Conservation (phyloP, 2,797 vertebrate genomes). For the Pyrrhura leucotis region DNA sequence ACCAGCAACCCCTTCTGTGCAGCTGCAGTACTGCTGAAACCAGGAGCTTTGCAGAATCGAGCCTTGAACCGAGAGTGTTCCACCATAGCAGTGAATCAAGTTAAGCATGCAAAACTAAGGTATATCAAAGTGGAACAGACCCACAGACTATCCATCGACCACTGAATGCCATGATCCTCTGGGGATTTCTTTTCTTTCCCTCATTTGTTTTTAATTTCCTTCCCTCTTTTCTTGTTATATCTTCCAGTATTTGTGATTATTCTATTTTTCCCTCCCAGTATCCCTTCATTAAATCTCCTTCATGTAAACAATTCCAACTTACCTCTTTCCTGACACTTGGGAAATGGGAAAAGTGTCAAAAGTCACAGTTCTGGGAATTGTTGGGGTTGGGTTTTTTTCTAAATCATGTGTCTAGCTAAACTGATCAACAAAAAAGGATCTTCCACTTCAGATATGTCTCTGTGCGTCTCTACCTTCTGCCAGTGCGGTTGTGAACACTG, state of each 20-base stretch:
- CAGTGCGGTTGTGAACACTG: conserved; percentile 2
- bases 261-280: background rate
- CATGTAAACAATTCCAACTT: background rate
- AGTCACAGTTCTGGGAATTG: background rate
- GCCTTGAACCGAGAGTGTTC: background rate
- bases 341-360: background rate
- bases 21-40: background rate
- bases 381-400: background rate
- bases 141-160: background rate
- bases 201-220: background rate
- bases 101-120: background rate
- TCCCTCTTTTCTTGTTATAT: background rate
- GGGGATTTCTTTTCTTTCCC: background rate
- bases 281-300: background rate
- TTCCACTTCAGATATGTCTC: background rate
- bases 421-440: background rate
- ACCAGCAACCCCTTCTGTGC: background rate
- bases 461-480: background rate
- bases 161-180: background rate
- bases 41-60: background rate
- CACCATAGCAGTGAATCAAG: background rate
- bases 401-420: background rate
- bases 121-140: background rate
- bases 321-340: background rate
- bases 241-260: background rate